Conservation (phyloP, 2,113 vertebrate species). For the Grantiella picta region DNA sequence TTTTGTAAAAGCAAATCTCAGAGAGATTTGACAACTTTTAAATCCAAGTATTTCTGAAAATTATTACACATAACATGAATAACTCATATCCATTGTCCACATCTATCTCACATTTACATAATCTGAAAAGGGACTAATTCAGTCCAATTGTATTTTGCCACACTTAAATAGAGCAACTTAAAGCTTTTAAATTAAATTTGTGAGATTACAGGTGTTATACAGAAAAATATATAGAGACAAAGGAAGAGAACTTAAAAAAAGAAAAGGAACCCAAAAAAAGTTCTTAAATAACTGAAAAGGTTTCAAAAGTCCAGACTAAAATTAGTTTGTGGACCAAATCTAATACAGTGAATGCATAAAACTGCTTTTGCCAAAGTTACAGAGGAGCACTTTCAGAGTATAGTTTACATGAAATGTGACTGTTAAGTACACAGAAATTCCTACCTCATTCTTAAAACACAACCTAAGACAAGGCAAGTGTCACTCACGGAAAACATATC, state of each 20-base stretch:
- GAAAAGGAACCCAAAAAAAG: fast-evolving
- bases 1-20: background rate
- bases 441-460: background rate
- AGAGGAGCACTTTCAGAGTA: background rate
- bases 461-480: background rate
- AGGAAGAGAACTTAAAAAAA: background rate
- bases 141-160: background rate
- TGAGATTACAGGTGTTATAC: background rate
- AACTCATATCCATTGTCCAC: background rate
- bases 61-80: background rate
- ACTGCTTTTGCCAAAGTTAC: background rate
- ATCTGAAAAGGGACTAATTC: background rate
- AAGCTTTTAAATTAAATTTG: background rate
- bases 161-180: background rate
- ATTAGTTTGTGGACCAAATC: background rate
- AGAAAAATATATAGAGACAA: background rate
- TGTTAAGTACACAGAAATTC: background rate
- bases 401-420: background rate
- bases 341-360: background rate
- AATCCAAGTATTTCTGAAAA: background rate
- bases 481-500: background rate
- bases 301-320: background rate
- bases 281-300: background rate
- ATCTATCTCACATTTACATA: background rate
- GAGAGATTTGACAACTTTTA: background rate